phyloP scores from a whole-genome alignment of 2,113 vertebrate genomes.

The Paracanthobrama guichenoti region DNA sequence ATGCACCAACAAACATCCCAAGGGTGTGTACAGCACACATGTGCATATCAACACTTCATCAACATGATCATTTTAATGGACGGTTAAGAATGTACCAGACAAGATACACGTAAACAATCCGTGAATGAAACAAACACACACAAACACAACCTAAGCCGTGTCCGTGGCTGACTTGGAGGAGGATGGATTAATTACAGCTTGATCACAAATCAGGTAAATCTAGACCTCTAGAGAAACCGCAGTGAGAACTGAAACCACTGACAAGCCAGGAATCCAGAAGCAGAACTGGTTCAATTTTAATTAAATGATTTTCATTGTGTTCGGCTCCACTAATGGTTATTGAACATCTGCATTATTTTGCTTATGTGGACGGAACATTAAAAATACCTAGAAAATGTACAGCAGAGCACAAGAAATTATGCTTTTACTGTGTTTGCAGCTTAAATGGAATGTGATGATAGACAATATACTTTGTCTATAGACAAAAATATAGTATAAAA shows the following conservation, averaged over 20 bases:
- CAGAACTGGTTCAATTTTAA: neutral
- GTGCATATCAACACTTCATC: conserved; percentile 15
- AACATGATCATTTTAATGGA: neutral
- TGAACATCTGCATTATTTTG: neutral
- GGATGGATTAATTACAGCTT: conserved; percentile 17
- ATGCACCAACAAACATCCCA: conserved; percentile 26
- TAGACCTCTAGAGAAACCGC: neutral
- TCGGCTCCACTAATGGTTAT: neutral
- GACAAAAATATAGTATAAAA: neutral
- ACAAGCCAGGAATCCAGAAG: neutral
- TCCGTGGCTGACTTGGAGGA: neutral
- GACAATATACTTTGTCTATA: neutral
- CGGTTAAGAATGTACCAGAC: neutral
- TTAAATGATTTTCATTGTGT: neutral
- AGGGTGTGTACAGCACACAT: neutral
- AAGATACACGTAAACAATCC: neutral
- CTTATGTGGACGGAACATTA: neutral
- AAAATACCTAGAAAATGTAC: neutral
- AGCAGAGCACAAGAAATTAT: neutral
- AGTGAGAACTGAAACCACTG: neutral
- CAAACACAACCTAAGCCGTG: neutral
- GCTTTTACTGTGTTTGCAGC: neutral
- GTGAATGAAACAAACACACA: neutral
- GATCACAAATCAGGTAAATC: conserved; percentile 31
- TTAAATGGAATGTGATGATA: neutral